Evolutionary conservation across 2,797 vertebrate species (phyloP).

Genomic region (Moxostoma hubbsi): DNA sequence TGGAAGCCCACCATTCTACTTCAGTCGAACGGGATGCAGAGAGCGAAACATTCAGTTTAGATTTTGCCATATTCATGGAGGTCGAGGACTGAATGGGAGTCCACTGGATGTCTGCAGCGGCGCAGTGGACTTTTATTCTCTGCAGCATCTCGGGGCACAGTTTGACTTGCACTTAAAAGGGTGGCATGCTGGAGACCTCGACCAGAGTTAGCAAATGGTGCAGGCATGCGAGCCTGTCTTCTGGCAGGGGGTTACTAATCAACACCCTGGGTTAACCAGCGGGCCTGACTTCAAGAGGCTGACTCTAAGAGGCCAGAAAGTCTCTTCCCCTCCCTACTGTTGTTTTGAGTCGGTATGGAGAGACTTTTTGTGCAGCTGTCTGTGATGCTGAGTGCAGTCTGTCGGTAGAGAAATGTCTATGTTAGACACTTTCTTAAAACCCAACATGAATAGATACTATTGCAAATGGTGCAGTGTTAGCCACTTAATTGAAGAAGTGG

Average conservation of each 20-base stretch:
- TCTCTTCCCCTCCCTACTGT: conserved; percentile 59
- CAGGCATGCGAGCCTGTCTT: conserved; percentile 80
- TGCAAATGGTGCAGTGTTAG: neutral
- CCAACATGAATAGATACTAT: neutral
- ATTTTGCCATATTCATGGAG: conserved; percentile 87
- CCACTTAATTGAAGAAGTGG: neutral
- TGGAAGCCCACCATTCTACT: conserved; percentile 83
- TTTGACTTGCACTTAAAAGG: conserved; percentile 85
- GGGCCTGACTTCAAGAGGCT: conserved; percentile 72
- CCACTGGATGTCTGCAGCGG: conserved; percentile 75
- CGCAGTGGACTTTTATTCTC: conserved; percentile 81
- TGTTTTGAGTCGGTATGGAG: conserved; percentile 16
- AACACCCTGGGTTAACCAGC: conserved; percentile 78
- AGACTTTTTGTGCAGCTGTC: conserved; percentile 33
- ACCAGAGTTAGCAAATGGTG: conserved; percentile 83
- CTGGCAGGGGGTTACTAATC: conserved; percentile 83
- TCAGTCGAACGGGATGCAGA: conserved; percentile 80
- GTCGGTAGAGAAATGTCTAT: neutral
- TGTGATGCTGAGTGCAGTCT: conserved; percentile 8
- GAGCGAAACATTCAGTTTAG: conserved; percentile 88
- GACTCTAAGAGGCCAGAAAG: conserved; percentile 75
- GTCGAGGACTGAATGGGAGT: conserved; percentile 75
- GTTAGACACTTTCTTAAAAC: neutral
- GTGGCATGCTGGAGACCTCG: conserved; percentile 75
- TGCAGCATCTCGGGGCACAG: conserved; percentile 78